Base-by-base conservation (phyloP, 1,140 invertebrate genomes). In the Coelopa frigida region DNA sequence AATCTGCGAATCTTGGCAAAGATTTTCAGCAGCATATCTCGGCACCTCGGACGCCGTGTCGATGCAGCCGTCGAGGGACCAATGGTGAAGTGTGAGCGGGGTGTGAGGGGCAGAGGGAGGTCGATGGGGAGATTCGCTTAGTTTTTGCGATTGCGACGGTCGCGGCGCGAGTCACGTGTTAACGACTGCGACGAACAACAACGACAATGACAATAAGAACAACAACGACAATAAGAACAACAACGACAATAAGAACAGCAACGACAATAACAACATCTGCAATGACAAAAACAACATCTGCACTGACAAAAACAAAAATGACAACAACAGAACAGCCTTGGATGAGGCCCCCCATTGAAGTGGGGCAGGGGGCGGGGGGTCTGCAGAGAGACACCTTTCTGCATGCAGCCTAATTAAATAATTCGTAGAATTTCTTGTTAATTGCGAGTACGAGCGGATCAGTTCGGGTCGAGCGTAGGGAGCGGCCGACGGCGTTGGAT, bases 361-460 rank as follows among this genome's bases (percentile, higher is more conserved):
- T n/a, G n/a, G n/a, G n/a, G n/a, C 37, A 48, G 49, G 20, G 46
- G 38, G 45, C 47, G 50, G 47, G 51, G 36, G 44, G 36, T 50
- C 27, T 27, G 32, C 18, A 53, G 49, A 46, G 43, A 49, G 54
- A 45, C 52, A 55, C 44, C 61, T 58, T 61, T n/a, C n/a, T n/a
- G n/a, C n/a, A n/a, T n/a, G n/a, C n/a, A n/a, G n/a, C 67, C 63
- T 67, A 67, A 67, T 67, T 67, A 67, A 67, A 67, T 59, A 67
- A 67, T 67, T 67, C 63, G 63, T 67, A 67, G 63, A 67, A 67
- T 64, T 67, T 67, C 63, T 54, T 57, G 57, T 67, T 67, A 67
- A 67, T 67, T 67, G 63, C 59, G 54, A 67, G 58, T 61, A 59
- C n/a, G n/a, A n/a, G n/a, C n/a, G n/a, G n/a, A n/a, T n/a, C n/a